Conservation (phyloP, 2,113 vertebrate species). For the Sander lucioperca region DNA sequence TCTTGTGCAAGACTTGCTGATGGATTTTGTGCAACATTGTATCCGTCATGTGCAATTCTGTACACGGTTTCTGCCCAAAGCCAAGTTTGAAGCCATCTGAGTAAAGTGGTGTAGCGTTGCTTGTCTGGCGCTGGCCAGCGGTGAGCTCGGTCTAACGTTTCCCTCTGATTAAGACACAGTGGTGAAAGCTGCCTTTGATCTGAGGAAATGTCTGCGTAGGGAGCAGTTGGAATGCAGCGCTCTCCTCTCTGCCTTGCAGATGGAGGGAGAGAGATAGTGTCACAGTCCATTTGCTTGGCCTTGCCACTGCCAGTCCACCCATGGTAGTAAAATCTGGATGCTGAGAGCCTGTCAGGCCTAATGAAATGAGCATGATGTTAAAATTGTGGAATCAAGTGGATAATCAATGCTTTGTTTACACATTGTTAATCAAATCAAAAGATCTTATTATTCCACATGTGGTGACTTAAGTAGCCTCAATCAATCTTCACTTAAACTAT, state of each 20-base stretch:
- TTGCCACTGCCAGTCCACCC: conserved; percentile 54
- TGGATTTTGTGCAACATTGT: conserved; percentile 37
- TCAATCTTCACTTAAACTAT: background rate
- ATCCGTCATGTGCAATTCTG: conserved; percentile 44
- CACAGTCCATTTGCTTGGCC: conserved; percentile 75
- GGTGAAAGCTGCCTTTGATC: conserved; percentile 85
- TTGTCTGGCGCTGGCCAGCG: conserved; percentile 72
- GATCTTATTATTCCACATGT: background rate
- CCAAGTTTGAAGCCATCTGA: conserved; percentile 46
- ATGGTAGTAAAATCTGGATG: background rate
- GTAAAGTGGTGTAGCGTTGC: conserved; percentile 55
- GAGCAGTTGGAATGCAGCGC: conserved; percentile 78
- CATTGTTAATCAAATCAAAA: conserved; percentile 1
- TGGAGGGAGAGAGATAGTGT: conserved; percentile 72
- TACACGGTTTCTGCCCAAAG: conserved; percentile 39
- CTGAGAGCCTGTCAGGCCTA: conserved; percentile 1
- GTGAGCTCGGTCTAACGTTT: conserved; percentile 73
- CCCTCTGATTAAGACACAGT: conserved; percentile 82
- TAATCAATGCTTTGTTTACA: conserved; percentile 30
- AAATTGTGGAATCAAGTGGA: background rate
- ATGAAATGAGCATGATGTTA: conserved; percentile 24
- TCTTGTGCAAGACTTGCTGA: conserved; percentile 20
- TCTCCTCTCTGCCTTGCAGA: conserved; percentile 70
- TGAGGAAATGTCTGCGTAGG: conserved; percentile 81
- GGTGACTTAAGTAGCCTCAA: background rate